Evolutionary conservation across 2,113 vertebrate species (phyloP).

Genomic region (Stercorarius parasiticus): DNA sequence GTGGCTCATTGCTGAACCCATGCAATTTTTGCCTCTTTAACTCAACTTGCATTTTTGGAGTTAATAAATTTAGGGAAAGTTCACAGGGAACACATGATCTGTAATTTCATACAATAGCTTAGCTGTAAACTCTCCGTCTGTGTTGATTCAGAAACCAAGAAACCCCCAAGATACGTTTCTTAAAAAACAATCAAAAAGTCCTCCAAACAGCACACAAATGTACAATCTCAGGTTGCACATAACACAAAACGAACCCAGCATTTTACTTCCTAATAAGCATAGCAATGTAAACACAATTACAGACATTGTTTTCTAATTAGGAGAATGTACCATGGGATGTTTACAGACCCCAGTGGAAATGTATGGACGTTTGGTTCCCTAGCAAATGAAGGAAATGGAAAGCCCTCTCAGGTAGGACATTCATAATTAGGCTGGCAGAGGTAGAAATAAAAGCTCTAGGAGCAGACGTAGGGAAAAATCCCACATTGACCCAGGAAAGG

Average conservation of each 20-base stretch:
- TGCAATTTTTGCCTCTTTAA: background rate
- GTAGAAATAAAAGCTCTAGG: conserved; percentile 8
- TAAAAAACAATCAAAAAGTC: conserved; percentile 31
- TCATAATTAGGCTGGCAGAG: conserved; percentile 27
- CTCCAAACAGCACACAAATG: conserved; percentile 14
- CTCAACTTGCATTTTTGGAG: background rate
- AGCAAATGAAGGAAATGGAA: conserved; percentile 40
- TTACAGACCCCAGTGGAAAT: conserved; percentile 53
- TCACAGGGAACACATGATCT: conserved; percentile 16
- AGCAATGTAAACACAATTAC: conserved; percentile 46
- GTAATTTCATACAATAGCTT: conserved; percentile 52
- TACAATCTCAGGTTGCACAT: conserved; percentile 47
- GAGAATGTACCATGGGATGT: conserved; percentile 16
- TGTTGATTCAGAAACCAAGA: conserved; percentile 61
- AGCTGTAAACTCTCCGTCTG: conserved; percentile 31
- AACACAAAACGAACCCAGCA: conserved; percentile 8
- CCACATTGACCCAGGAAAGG: background rate
- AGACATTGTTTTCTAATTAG: conserved; percentile 58
- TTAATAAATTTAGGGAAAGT: conserved; percentile 19
- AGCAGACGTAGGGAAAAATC: background rate
- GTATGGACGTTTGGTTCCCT: conserved; percentile 10
- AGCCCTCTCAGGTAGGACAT: background rate
- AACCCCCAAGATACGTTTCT: conserved; percentile 42
- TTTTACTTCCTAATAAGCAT: conserved; percentile 48
- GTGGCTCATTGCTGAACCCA: background rate